Base-by-base conservation (phyloP, 2,113 vertebrate genomes). In the Tragelaphus imberbis region DNA sequence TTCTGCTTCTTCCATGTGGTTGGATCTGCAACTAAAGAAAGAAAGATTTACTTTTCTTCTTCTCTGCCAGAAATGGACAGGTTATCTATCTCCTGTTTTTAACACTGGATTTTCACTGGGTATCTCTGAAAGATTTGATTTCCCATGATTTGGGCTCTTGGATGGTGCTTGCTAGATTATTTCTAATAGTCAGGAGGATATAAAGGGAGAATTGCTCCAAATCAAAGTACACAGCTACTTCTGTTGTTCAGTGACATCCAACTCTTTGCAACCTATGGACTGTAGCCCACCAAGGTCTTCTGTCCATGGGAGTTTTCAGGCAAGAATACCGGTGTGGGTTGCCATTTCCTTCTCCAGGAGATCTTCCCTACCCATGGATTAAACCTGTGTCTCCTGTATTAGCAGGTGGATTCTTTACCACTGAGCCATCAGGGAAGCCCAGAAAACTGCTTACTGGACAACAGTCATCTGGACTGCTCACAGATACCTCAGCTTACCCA, bases 11-110 rank as follows among this genome's bases (percentile, higher is more conserved):
- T 98, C 91, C 68, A 19, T 15, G 94, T 68, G 0, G 93, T 90
- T 0, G 96, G 95, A 47, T 99, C 98, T 87, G 89, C 55, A 71
- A 17, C 99, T 99, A 59, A 2, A 96, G 59, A 98, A 59, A 96
- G 49, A 98, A 59, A 96, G 51, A 30, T 7, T 84, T 77, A 47
- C 28, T 47, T 55, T 91, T 49, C 53, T 56, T 84, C 13, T 36
- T 92, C 1, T 47, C 91, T 47, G 71, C 58, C 25, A 77, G 53
- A 63, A 79, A 79, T 11, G 21, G 53, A 59, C 1, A 75, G 27
- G 21, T 65, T 15, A 23, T 85, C 47, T 82, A n/a, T 7, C 28
- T 61, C 13, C n/a, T n/a, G 2, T 40, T 93, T 68, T 71, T 49
- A 81, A 84, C 33, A 77, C 0, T 8, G 44, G 71, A 36, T 36